A percentile compares a stretch with the other conserved stretches of the same genome.
Evolutionary conservation across 2,797 vertebrate species (phyloP).

Genomic region (Orestias chungarensis): DNA sequence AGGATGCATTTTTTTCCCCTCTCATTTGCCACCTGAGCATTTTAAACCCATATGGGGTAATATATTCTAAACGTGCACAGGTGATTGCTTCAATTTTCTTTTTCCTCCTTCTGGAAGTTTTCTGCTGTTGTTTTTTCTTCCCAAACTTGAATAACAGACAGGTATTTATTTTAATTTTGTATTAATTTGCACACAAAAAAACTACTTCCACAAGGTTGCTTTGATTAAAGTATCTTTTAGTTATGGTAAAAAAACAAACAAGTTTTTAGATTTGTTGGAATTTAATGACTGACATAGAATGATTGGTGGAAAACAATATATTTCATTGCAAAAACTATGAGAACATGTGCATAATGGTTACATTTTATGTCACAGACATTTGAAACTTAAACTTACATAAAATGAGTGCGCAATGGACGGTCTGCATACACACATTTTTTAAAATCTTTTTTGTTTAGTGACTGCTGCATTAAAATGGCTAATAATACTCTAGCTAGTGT

Average conservation of each 20-base stretch:
- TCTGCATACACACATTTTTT: not conserved
- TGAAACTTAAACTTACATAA: not conserved
- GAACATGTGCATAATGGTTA: not conserved
- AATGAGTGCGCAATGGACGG: too few species aligned
- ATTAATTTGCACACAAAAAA: not conserved
- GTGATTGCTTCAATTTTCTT: not conserved
- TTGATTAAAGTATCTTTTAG: not conserved
- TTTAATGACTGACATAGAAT: not conserved
- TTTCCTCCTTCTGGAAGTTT: not conserved
- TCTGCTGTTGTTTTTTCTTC: not conserved
- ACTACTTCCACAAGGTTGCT: not conserved
- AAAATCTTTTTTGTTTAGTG: slow-evolving; percentile 3
- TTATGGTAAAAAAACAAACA: not conserved
- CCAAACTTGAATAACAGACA: not conserved
- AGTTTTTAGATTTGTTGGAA: too few species aligned
- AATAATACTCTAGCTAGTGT: not conserved
- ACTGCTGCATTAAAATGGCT: slow-evolving; percentile 12
- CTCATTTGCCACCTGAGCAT: not conserved
- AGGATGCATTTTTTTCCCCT: slow-evolving; percentile 3
- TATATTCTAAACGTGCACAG: not conserved
- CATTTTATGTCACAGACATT: not conserved
- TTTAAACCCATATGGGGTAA: not conserved
- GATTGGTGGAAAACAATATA: not conserved
- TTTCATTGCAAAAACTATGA: not conserved
- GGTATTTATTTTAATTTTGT: not conserved